Evolutionary conservation across 2,113 vertebrate genomes (phyloP).

Genomic region (Aleadryas rufinucha): DNA sequence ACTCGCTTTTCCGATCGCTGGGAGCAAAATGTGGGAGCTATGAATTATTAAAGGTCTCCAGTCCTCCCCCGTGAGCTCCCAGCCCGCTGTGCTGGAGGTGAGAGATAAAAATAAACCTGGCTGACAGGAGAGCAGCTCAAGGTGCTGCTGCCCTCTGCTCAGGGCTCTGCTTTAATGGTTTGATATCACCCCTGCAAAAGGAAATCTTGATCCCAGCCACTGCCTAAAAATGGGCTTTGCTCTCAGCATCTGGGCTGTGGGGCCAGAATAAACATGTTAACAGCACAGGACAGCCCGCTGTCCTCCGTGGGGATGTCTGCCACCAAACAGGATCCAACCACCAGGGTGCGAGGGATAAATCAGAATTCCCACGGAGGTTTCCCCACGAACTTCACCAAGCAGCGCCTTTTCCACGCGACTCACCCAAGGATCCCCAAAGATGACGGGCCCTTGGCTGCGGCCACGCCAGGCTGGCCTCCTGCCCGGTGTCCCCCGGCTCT

Average conservation of each 20-base stretch:
- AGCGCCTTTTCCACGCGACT: fast-evolving
- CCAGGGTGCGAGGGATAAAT: fast-evolving
- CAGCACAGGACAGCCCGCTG: neutral
- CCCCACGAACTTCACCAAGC: neutral
- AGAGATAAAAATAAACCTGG: neutral
- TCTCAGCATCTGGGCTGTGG: neutral
- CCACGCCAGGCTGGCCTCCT: neutral
- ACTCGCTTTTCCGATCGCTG: fast-evolving
- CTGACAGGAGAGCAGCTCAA: neutral
- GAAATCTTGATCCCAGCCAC: neutral
- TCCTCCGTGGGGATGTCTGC: neutral
- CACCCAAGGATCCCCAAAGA: neutral
- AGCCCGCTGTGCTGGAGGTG: neutral
- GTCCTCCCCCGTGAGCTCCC: neutral
- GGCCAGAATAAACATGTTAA: neutral
- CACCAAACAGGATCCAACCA: neutral
- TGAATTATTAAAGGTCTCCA: conserved; percentile 9
- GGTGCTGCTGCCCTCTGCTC: neutral
- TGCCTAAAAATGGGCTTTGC: neutral
- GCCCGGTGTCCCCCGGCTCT: neutral
- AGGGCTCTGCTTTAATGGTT: neutral
- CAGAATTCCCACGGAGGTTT: fast-evolving
- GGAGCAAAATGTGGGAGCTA: neutral
- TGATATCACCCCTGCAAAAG: fast-evolving
- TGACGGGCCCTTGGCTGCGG: neutral